Percentiles rank a stretch among this genome's conserved stretches.
Evolutionary conservation across 2,888 invertebrate species (phyloP).

Genomic region (Apodemia hepburni): DNA sequence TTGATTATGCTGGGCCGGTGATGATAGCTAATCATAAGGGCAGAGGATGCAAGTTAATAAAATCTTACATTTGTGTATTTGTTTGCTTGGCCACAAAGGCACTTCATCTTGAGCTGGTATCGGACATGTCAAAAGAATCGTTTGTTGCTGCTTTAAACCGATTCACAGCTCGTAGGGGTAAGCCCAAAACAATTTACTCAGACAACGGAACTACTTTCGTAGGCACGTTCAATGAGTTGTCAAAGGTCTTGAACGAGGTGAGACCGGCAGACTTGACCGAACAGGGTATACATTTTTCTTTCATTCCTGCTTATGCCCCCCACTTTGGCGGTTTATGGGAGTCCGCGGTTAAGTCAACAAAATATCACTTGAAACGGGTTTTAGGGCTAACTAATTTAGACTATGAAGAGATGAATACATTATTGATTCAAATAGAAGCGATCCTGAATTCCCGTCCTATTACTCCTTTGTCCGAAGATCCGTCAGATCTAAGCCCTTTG

Average conservation of each 20-base stretch:
- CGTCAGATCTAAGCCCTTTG: background rate
- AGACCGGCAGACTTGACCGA: background rate
- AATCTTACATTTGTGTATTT: conserved; percentile 30
- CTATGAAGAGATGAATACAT: conserved; percentile 14
- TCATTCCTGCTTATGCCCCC: conserved; percentile 30
- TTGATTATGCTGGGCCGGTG: conserved; percentile 33
- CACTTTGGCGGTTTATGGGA: conserved; percentile 33
- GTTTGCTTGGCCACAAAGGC: conserved; percentile 33
- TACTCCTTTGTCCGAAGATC: conserved; percentile 1
- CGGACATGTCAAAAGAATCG: conserved; percentile 29
- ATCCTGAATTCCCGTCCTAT: conserved; percentile 14
- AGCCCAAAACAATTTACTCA: conserved; percentile 6
- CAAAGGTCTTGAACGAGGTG: conserved; percentile 19
- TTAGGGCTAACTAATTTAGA: conserved; percentile 13
- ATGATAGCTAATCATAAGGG: conserved; percentile 31
- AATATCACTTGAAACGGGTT: conserved; percentile 28
- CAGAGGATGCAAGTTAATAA: conserved; percentile 29
- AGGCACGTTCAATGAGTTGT: background rate
- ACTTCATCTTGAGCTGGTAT: conserved; percentile 32
- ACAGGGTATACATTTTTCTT: conserved; percentile 23
- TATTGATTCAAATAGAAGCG: conserved; percentile 12
- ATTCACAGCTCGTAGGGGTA: conserved; percentile 27
- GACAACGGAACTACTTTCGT: conserved; percentile 14
- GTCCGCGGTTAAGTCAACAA: conserved; percentile 31
- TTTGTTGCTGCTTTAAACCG: conserved; percentile 27